A percentile compares a stretch with the other conserved stretches of the same genome.
These are phyloP conservation scores for Boulengerochromis microlepis DNA, from an alignment of 2,113 vertebrate genomes.

Conservation along the genomic window DNA sequence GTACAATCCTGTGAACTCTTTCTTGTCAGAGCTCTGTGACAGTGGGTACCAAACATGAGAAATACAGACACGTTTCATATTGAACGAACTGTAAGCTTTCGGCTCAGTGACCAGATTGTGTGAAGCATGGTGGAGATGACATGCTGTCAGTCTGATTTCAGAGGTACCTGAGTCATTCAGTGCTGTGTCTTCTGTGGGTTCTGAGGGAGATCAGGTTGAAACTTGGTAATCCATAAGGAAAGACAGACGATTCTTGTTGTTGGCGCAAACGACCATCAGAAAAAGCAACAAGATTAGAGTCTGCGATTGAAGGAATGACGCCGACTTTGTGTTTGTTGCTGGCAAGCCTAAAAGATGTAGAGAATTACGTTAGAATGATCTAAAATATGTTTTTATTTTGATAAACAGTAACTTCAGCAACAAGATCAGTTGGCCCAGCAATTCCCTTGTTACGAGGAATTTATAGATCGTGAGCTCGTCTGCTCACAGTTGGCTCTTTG, in stretches of 20 bases:
- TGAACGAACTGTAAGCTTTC: neutral
- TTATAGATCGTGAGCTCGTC: neutral
- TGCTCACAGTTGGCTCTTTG: conserved; percentile 36
- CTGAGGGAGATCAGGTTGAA: neutral
- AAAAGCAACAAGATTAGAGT: neutral
- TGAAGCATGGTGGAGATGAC: neutral
- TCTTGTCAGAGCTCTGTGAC: neutral
- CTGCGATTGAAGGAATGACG: neutral
- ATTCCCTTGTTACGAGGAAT: neutral
- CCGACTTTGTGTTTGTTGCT: neutral
- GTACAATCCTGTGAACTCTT: neutral
- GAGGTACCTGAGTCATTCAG: neutral
- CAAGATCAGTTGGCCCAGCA: neutral
- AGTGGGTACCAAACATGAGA: neutral
- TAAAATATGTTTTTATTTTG: neutral
- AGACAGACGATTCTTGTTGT: neutral
- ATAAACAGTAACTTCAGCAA: neutral
- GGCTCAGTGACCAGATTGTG: neutral
- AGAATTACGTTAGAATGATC: rapidly evolving
- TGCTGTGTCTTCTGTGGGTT: neutral
- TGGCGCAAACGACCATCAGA: neutral
- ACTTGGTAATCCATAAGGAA: neutral
- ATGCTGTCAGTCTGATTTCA: neutral
- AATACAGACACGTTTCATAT: neutral
- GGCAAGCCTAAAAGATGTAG: neutral